Percentiles rank a stretch among this genome's conserved stretches.
phyloP scores from a whole-genome alignment of 1,140 invertebrate species.

The Drosophila cardini region DNA sequence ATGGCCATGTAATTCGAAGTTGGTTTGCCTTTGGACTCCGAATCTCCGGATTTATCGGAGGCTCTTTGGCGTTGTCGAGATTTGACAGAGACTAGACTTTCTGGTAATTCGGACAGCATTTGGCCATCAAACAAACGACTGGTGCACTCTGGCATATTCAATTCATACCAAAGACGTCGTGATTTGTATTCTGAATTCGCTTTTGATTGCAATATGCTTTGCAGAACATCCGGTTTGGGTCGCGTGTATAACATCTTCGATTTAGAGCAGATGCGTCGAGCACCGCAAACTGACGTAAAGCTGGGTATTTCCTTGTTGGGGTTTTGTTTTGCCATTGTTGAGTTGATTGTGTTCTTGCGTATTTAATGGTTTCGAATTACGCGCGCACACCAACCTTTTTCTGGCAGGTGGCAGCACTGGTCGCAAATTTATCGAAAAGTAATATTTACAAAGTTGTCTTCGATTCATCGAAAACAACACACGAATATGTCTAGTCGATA shows the following conservation, averaged over 20 bases:
- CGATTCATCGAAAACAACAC: conserved; percentile 47
- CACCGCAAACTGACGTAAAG: conserved; percentile 64
- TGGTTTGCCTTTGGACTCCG: conserved; percentile 27
- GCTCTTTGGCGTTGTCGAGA: conserved; percentile 20
- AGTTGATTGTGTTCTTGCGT: background rate
- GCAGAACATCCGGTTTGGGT: conserved; percentile 75
- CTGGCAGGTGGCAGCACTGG: conserved; percentile 33
- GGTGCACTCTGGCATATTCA: conserved; percentile 82
- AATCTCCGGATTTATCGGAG: conserved; percentile 6
- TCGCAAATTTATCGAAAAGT: conserved; percentile 29
- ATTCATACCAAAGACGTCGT: conserved; percentile 78
- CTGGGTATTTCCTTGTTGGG: conserved; percentile 67
- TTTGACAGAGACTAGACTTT: conserved; percentile 61
- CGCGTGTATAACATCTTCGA: conserved; percentile 73
- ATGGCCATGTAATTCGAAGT: conserved; percentile 81
- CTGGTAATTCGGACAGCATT: conserved; percentile 73
- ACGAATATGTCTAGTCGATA: conserved; percentile 37
- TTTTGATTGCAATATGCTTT: conserved; percentile 76
- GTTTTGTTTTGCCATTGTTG: conserved; percentile 58
- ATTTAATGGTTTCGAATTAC: conserved; percentile 24
- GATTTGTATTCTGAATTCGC: conserved; percentile 80
- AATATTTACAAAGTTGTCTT: conserved; percentile 34
- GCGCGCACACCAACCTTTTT: conserved; percentile 19
- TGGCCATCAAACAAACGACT: conserved; percentile 72
- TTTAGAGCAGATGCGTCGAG: conserved; percentile 63